Percentiles rank a stretch among this genome's conserved stretches.
phyloP scores from a whole-genome alignment of 2,888 invertebrate genomes.

The Altica lythri region DNA sequence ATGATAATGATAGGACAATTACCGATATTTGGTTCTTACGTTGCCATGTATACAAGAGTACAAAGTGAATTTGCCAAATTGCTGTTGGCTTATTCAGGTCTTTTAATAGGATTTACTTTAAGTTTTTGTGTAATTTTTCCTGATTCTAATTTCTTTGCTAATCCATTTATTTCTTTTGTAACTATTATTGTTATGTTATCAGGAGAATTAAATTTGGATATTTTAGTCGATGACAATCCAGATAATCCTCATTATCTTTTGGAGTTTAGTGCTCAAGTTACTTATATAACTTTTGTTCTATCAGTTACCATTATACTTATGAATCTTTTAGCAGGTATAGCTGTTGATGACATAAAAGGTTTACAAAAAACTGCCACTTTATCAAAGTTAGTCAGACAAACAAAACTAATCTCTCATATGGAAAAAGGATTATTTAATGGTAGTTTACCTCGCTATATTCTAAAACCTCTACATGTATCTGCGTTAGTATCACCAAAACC shows the following conservation, averaged over 20 bases:
- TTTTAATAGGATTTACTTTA: constrained; percentile 83
- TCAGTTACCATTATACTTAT: constrained; percentile 85
- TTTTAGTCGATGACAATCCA: constrained; percentile 74
- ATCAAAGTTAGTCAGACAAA: constrained; percentile 81
- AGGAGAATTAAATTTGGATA: constrained; percentile 79
- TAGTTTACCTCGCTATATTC: constrained; percentile 73
- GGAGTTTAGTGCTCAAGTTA: constrained; percentile 81
- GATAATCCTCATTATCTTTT: constrained; percentile 76
- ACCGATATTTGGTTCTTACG: constrained; percentile 86
- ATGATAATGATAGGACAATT: constrained; percentile 90
- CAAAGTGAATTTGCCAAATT: constrained; percentile 85
- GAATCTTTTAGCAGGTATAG: constrained; percentile 85
- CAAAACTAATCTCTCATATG: constrained; percentile 83
- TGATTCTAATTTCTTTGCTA: constrained; percentile 78
- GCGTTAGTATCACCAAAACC: constrained; percentile 81
- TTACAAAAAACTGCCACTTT: constrained; percentile 83
- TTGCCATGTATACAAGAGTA: constrained; percentile 88
- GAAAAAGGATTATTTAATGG: constrained; percentile 81
- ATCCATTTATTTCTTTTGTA: constrained; percentile 83
- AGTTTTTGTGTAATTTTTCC: constrained; percentile 89
- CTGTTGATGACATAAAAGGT: constrained; percentile 86
- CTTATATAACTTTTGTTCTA: constrained; percentile 77
- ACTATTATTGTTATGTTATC: constrained; percentile 89
- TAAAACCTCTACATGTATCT: constrained; percentile 76
- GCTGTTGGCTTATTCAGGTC: constrained; percentile 81